A percentile compares a stretch with the other conserved stretches of the same genome.
These are phyloP conservation scores for Lutjanus argentimaculatus DNA, from an alignment of 2,797 vertebrate species.

Conservation along the genomic window DNA sequence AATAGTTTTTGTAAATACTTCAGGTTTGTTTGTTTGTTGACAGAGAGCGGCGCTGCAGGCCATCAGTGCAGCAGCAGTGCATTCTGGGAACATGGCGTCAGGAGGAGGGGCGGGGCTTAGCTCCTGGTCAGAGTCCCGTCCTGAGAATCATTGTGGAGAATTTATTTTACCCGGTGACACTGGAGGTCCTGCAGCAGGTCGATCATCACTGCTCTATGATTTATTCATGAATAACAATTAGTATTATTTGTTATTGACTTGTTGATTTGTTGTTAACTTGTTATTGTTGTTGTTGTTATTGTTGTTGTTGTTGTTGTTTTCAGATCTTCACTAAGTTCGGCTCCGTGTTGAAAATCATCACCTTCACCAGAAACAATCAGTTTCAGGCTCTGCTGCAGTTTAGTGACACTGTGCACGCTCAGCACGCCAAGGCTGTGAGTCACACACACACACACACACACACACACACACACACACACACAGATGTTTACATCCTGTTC, in stretches of 20 bases:
- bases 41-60: conserved; percentile 92
- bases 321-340: conserved; percentile 97
- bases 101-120: conserved; percentile 88
- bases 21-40: not conserved
- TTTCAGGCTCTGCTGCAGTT: conserved; percentile 96
- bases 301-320: not conserved
- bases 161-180: conserved; percentile 95
- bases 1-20: too few species aligned
- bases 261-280: not conserved
- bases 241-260: too few species aligned
- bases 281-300: not conserved
- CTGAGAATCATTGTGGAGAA: conserved; percentile 96
- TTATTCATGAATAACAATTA: too few species aligned
- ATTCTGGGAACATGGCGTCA: conserved; percentile 90
- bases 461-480: not conserved
- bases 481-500: too few species aligned
- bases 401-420: conserved; percentile 91
- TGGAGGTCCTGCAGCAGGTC: conserved; percentile 97
- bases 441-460: not conserved
- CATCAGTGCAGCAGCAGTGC: conserved; percentile 90
- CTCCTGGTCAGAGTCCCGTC: conserved; percentile 88
- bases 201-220: not conserved
- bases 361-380: conserved; percentile 96
- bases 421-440: conserved; percentile 95
- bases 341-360: conserved; percentile 95